Base-by-base conservation (phyloP, 2,797 vertebrate species). In the Emys orbicularis region DNA sequence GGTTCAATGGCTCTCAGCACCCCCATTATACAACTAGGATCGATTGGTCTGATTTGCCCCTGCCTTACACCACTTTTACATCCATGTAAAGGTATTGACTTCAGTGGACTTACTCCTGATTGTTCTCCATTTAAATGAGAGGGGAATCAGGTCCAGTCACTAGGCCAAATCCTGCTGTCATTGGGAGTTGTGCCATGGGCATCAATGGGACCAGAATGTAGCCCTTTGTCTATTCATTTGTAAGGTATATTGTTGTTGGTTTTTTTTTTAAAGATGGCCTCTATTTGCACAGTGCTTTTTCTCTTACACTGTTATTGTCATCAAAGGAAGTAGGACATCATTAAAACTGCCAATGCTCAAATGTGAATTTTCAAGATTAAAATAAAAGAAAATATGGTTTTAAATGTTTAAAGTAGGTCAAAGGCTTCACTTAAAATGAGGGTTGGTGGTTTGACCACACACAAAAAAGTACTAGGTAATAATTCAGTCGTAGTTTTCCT, bases 351-450 rank as follows among this genome's bases (percentile, higher is more conserved):
- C 81, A 79, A 44, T 77, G 3, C 89, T 96, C 89, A 96, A 95
- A 90, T 94, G 12, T 87, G 89, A 65, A 93, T 95, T 96, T 95
- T 86, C 72, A 77, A 93, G 74, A 90, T 95, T 89, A 96, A 95
- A 96, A 89, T 44, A 82, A 90, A 94, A 83, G 59, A 87, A 94
- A 21, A 92, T 76, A 83, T 34, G 31, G 9, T 94, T 93, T 92
- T 59, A 81, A 90, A 93, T 88, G 89, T 92, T 88, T 96, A 86
- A 95, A 95, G 88, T 93, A 19, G 77, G 61, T 95, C 88, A 94
- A 54, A 44, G 5, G 6, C 56, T 86, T 65, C 31, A 54, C 11
- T 74, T 29, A 76, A 65, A 94, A 92, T 89, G 52, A 16, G 96
- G 93, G 81, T 91, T 94, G 41, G 21, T 13, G 87, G 52, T 11